Percentiles rank a stretch among this genome's conserved stretches.
Evolutionary conservation across 2,797 vertebrate genomes (phyloP).

Genomic region (Momotus momota): DNA sequence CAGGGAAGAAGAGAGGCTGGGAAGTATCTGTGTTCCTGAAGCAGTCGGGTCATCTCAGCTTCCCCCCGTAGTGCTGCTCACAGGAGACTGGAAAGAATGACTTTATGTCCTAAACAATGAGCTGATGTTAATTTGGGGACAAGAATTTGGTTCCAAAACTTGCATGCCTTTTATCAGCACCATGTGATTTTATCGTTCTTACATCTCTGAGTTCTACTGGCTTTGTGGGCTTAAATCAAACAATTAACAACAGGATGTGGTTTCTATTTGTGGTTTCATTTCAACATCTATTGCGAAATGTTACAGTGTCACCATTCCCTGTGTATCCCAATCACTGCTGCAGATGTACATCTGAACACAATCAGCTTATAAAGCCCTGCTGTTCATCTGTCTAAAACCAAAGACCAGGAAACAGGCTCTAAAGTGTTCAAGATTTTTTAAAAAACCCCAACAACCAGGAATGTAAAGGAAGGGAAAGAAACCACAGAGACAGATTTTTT

Average conservation of each 20-base stretch:
- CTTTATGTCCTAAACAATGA: neutral
- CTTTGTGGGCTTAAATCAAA: conserved; percentile 50
- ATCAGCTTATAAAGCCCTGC: conserved; percentile 41
- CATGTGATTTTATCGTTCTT: neutral
- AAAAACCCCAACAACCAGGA: neutral
- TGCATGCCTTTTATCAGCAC: neutral
- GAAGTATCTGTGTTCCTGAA: neutral
- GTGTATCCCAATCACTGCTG: conserved; percentile 35
- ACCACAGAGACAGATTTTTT: neutral
- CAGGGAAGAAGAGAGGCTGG: neutral
- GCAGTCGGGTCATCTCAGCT: neutral
- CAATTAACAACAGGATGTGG: conserved; percentile 44
- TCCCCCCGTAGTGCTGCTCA: accelerated
- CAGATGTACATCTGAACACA: conserved; percentile 66
- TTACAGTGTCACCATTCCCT: conserved; percentile 37
- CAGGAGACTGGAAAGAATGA: neutral
- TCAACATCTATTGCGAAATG: conserved; percentile 19
- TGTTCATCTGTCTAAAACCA: conserved; percentile 43
- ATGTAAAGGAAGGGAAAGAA: neutral
- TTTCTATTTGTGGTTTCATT: conserved; percentile 49
- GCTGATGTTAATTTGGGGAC: neutral
- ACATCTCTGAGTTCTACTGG: conserved; percentile 4
- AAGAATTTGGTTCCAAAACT: neutral
- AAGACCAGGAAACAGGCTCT: conserved; percentile 24
- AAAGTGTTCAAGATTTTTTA: neutral